Evolutionary conservation across 2,113 vertebrate species (phyloP), one percentile per base, ranked within the genome.

Genomic region (Lethenteron reissneri): DNA sequence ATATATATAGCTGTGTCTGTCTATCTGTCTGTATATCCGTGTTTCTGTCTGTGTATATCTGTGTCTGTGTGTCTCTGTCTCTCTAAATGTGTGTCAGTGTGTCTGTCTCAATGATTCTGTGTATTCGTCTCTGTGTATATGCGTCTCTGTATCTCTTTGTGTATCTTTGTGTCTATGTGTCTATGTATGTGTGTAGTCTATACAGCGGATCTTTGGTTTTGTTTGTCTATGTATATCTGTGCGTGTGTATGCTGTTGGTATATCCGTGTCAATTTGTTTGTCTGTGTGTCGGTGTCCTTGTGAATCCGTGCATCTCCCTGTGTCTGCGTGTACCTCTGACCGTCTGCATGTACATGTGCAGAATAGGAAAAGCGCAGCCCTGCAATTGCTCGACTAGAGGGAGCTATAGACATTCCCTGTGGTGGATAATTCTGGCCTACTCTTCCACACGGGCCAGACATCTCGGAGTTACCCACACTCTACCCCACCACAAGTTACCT

Each of bases 121-220:
- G 12, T 71, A 56, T 60, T 71, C 25, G 75, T 71, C 59, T 71
- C 17, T 62, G 70, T 72, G 69, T 71, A 25, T 71, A 25, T 71
- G 70, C 4, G 70, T 71, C 14, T 71, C 3, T 71, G 70, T 71
- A 5, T 25, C 14, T 25, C 14, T 25, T 4, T 25, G 70, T 25
- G 25, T 71, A 1, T 71, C 3, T 71, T 2, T 64, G 13, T 64
- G 21, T 21, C 21, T 21, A 3, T 21, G 21, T n/a, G n/a, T n/a
- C n/a, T n/a, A 21, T 3, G 13, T 64, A 15, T 64, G 13, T 64
- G 60, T 5, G 2, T 17, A 14, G 17, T 64, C 14, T 2, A 64
- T 17, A 15, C 60, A 62, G 13, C 2, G 13, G 60, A n/a, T 62
- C 60, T 62, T 62, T 62, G 60, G n/a, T 13, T 14, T 62, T 14